Percentiles rank a stretch among this genome's conserved stretches.
Evolutionary conservation across 2,113 vertebrate species (phyloP).

Genomic region (Tetraodon nigroviridis): DNA sequence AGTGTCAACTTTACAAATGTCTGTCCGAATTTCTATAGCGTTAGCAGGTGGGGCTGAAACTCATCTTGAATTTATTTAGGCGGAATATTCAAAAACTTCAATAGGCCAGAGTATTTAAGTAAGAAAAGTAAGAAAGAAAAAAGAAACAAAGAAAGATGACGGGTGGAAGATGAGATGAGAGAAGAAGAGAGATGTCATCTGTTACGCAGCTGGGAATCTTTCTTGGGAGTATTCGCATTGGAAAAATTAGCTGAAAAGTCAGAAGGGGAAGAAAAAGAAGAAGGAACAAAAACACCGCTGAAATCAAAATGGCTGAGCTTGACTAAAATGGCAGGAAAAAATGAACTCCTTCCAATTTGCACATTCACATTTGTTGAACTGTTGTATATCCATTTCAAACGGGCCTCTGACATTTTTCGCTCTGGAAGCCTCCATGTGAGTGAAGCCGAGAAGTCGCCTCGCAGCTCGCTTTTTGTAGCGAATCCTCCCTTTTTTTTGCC

Average conservation of each 20-base stretch:
- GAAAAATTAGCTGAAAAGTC: slow-evolving; percentile 18
- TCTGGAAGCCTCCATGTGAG: slow-evolving; percentile 4
- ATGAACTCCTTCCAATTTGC: slow-evolving; percentile 34
- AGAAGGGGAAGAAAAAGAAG: slow-evolving; percentile 5
- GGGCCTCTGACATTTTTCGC: not conserved
- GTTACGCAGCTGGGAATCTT: slow-evolving; percentile 65
- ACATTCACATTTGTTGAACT: slow-evolving; percentile 1
- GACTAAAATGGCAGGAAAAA: slow-evolving; percentile 51
- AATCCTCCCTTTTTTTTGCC: not conserved
- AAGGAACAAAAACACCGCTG: slow-evolving; percentile 38
- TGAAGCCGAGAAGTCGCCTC: not conserved
- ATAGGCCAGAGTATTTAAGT: too few species aligned
- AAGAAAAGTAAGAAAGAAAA: slow-evolving; percentile 13
- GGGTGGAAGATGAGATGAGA: slow-evolving; percentile 11
- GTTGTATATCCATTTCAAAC: slow-evolving; percentile 14
- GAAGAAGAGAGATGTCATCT: slow-evolving; percentile 56
- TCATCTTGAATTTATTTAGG: too few species aligned
- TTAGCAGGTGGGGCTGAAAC: too few species aligned
- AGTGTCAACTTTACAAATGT: too few species aligned
- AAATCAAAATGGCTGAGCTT: slow-evolving; percentile 61
- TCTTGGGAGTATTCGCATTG: slow-evolving; percentile 47
- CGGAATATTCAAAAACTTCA: too few species aligned
- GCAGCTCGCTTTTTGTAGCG: slow-evolving; percentile 23
- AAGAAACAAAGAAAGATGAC: slow-evolving; percentile 4
- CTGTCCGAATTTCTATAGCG: too few species aligned